These are phyloP conservation scores for Scolopax mira DNA, from an alignment of 2,113 vertebrate species.

Conservation along the genomic window DNA sequence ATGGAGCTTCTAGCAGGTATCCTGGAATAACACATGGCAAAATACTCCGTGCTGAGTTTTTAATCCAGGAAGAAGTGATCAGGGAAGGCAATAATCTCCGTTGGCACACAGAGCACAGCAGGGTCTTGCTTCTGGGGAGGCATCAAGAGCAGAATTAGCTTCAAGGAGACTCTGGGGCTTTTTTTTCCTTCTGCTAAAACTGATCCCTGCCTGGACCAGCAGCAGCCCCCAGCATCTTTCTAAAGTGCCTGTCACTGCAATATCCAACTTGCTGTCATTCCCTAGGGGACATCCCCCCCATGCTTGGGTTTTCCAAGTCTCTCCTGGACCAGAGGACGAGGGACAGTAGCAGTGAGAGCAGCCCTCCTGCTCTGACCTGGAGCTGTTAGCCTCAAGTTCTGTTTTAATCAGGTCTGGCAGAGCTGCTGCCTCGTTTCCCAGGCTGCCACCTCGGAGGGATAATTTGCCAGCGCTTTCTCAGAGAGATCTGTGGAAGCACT, in stretches of 20 bases:
- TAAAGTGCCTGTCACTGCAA: conserved; percentile 46
- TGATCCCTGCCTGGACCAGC: conserved; percentile 42
- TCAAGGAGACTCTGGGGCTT: conserved; percentile 15
- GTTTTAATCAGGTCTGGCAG: conserved; percentile 41
- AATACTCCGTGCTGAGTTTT: conserved; percentile 33
- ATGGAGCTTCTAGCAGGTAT: background rate
- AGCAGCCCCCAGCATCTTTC: conserved; percentile 42
- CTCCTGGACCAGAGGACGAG: background rate
- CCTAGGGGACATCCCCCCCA: background rate
- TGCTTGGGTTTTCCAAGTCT: background rate
- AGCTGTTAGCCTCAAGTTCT: conserved; percentile 5
- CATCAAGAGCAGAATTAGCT: conserved; percentile 37
- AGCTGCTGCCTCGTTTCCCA: background rate
- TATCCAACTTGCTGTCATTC: background rate
- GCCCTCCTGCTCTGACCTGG: conserved; percentile 6
- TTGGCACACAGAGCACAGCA: conserved; percentile 40
- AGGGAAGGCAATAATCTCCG: conserved; percentile 56
- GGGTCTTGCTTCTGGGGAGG: conserved; percentile 41
- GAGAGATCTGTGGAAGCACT: background rate
- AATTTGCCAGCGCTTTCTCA: background rate
- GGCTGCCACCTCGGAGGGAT: background rate
- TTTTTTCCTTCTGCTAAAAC: conserved; percentile 1
- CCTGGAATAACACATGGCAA: background rate
- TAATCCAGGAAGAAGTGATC: conserved; percentile 54
- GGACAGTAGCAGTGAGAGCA: background rate